Percentiles rank a stretch among this genome's conserved stretches.
phyloP scores from a whole-genome alignment of 2,888 invertebrate species.

The Ypsolopha scabrella region DNA sequence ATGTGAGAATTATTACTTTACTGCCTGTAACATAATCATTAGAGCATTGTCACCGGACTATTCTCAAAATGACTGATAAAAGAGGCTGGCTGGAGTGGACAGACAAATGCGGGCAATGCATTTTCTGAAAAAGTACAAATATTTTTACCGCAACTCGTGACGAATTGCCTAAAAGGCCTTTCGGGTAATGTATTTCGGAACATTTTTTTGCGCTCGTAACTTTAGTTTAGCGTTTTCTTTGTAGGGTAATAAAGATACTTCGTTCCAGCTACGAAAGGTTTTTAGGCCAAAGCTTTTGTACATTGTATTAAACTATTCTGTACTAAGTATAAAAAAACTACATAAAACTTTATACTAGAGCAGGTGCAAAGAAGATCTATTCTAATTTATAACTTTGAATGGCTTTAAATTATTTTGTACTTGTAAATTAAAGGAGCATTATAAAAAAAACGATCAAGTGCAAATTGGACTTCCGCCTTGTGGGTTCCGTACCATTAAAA shows the following conservation, averaged over 20 bases:
- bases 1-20: conserved; percentile 51
- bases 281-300: background rate
- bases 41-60: conserved; percentile 38
- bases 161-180: conserved; percentile 27
- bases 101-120: conserved; percentile 28
- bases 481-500: too few species aligned
- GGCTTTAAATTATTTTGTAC: too few species aligned
- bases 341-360: too few species aligned
- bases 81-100: conserved; percentile 3
- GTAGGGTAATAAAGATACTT: background rate
- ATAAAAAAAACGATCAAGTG: too few species aligned
- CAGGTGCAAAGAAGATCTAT: background rate
- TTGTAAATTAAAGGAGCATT: too few species aligned
- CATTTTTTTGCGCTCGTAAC: background rate
- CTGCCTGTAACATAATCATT: conserved; percentile 55
- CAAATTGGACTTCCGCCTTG: too few species aligned
- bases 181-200: background rate
- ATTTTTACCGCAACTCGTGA: conserved; percentile 56
- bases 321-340: too few species aligned
- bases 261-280: background rate
- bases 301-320: background rate
- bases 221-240: background rate
- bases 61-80: conserved; percentile 40
- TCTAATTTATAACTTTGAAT: too few species aligned
- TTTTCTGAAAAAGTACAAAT: conserved; percentile 44